Evolutionary conservation across 2,888 invertebrate genomes (phyloP), one percentile per base, ranked within the genome.

Genomic region (Willowsia nigromaculata): DNA sequence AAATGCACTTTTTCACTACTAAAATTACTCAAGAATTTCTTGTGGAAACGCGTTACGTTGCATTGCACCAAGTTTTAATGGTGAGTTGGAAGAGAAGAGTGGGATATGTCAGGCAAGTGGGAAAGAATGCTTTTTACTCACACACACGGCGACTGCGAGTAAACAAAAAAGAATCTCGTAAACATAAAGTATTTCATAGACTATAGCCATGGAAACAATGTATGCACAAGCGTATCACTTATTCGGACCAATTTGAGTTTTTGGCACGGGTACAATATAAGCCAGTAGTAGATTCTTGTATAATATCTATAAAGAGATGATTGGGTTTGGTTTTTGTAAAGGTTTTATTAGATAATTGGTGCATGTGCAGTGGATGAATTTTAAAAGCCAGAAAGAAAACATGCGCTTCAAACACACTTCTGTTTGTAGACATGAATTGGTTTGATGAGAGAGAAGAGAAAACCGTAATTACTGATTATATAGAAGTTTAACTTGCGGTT

Each of bases 31-130:
- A 15, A 27, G 2, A 50, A 30, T 33, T 65, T 33, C 65, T 65
- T 65, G n/a, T n/a, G n/a, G n/a, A n/a, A n/a, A n/a, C 65, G 37
- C 22, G 65, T 65, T 65, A 65, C 65, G 65, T 65, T 65, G 65
- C 65, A 65, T 65, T 65, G 65, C 65, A 65, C 65, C 65, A 65
- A 33, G 33, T 65, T 33, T 65, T 65, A 30, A 33, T 30, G n/a
- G 25, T 33, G 13, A 18, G n/a, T 65, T 65, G 27, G 56, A 30
- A n/a, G 15, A 33, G 6, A n/a, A n/a, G n/a, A n/a, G n/a, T n/a
- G n/a, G n/a, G n/a, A n/a, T n/a, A n/a, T n/a, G n/a, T n/a, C n/a
- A n/a, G n/a, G n/a, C n/a, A 65, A 65, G 33, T 65, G 65, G n/a
- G n/a, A 33, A 37, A 33, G 65, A 65, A 65, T 65, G 65, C 65